Evolutionary conservation across 2,797 vertebrate genomes (phyloP), one percentile per base, ranked within the genome.

Genomic region (Phoxinus dragarum): DNA sequence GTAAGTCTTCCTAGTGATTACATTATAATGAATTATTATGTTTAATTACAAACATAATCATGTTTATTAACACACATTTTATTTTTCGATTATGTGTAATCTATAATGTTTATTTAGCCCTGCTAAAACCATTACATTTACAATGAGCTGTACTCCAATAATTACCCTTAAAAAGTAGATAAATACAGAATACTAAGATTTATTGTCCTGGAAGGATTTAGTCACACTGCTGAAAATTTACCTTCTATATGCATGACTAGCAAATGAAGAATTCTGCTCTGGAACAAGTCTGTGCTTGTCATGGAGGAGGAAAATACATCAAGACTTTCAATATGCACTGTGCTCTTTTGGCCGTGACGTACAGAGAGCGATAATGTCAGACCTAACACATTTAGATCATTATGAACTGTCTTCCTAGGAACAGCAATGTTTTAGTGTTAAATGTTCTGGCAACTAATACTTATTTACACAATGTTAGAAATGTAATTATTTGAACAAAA

Each of bases 261-360:
- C 16, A 79, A 73, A 80, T 80, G 23, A 73, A 61, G 68, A 85
- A 47, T 80, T 66, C 21, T 49, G 10, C 21, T 80, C 23, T 27
- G 52, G 21, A 52, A 27, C 84, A 80, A 64, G 77, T 73, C 54
- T 38, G 40, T 72, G 67, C 84, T 64, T 80, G 84, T 80, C 56
- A 49, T 2, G 0, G 4, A 49, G 21, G 6, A 16, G 16, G 16
- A 44, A 73, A 80, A 64, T 49, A 17, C 34, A 71, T 49, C n/a
- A 61, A 44, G 21, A 9, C 7, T 27, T 73, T 36, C 16, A 49
- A 19, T 59, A 21, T 44, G 17, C 14, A 40, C 34, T 44, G 4
- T 36, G n/a, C 1, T n/a, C 17, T 71, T 61, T 23, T 40, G n/a
- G 5, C 21, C n/a, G 21, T 38, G 21, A 40, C 0, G 2, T 36